A percentile compares a stretch with the other conserved stretches of the same genome.
Conservation (phyloP, 2,888 invertebrate species). For the Hypena proboscidalis region DNA sequence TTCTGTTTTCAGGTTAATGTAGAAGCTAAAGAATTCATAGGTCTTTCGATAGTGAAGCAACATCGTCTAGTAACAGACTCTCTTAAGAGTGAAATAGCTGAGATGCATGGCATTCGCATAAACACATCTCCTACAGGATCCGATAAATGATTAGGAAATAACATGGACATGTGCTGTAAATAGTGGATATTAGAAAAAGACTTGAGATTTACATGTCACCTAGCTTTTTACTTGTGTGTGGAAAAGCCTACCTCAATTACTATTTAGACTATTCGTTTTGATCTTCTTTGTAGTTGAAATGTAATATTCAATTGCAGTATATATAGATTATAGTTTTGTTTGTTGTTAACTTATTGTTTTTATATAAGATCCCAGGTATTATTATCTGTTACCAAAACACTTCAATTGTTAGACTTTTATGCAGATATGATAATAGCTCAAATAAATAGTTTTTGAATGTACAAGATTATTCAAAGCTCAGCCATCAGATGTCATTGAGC, state of each 20-base stretch:
- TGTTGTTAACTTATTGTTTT: constrained; percentile 4
- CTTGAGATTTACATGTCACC: too few species aligned
- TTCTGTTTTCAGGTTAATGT: constrained; percentile 77
- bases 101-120: constrained; percentile 93
- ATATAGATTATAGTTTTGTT: constrained; percentile 4
- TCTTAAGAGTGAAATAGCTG: constrained; percentile 91
- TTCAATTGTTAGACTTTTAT: too few species aligned
- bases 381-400: background rate
- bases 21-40: constrained; percentile 89
- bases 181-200: too few species aligned
- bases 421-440: too few species aligned
- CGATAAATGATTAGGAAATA: constrained; percentile 30
- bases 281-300: background rate
- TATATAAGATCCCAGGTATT: constrained; percentile 7
- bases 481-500: too few species aligned
- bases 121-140: constrained; percentile 85
- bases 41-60: constrained; percentile 89
- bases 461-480: too few species aligned
- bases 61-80: constrained; percentile 90
- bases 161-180: constrained; percentile 17
- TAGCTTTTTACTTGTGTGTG: too few species aligned
- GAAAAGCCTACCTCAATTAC: too few species aligned
- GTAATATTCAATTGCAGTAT: background rate
- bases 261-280: too few species aligned
- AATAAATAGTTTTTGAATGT: too few species aligned